A percentile compares a stretch with the other conserved stretches of the same genome.
Conservation (phyloP, 2,797 vertebrate genomes). For the Labroides dimidiatus region DNA sequence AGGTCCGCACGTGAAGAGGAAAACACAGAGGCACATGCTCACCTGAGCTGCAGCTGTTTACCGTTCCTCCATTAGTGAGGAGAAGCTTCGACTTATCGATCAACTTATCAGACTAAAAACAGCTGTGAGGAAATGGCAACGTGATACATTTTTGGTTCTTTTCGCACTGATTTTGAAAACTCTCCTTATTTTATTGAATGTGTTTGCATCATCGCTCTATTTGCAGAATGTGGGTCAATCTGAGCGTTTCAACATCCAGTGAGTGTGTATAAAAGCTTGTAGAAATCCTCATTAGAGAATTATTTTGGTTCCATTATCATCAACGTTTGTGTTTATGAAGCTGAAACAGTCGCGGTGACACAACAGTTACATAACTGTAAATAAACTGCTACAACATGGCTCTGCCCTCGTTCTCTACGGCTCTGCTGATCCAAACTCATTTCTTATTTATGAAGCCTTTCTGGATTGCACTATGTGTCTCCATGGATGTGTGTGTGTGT, state of each 20-base stretch:
- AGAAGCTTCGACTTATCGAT: background rate
- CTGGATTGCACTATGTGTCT: conserved; percentile 21
- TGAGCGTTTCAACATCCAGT: background rate
- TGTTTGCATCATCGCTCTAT: too few relatives aligned
- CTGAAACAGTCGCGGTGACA: conserved; percentile 2
- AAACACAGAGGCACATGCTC: background rate
- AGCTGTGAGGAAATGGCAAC: too few relatives aligned
- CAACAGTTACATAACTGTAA: conserved; percentile 40
- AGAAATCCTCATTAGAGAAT: too few relatives aligned
- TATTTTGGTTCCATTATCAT: background rate
- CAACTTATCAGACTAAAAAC: too few relatives aligned
- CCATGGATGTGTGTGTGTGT: conserved; percentile 16
- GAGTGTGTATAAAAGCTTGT: too few relatives aligned
- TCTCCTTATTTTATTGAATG: too few relatives aligned
- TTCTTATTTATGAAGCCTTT: conserved; percentile 50
- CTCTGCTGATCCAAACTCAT: conserved; percentile 40
- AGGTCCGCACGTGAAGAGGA: background rate
- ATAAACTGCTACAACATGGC: conserved; percentile 39
- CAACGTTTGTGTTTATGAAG: background rate
- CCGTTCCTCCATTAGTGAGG: background rate
- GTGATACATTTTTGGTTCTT: too few relatives aligned
- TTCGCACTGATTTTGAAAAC: too few relatives aligned
- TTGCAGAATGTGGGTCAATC: background rate
- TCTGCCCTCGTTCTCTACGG: conserved; percentile 3
- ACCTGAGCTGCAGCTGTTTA: background rate